Percentiles rank a stretch among this genome's conserved stretches.
These are phyloP conservation scores for Carcharodon carcharias DNA, from an alignment of 2,797 vertebrate genomes.

Conservation along the genomic window DNA sequence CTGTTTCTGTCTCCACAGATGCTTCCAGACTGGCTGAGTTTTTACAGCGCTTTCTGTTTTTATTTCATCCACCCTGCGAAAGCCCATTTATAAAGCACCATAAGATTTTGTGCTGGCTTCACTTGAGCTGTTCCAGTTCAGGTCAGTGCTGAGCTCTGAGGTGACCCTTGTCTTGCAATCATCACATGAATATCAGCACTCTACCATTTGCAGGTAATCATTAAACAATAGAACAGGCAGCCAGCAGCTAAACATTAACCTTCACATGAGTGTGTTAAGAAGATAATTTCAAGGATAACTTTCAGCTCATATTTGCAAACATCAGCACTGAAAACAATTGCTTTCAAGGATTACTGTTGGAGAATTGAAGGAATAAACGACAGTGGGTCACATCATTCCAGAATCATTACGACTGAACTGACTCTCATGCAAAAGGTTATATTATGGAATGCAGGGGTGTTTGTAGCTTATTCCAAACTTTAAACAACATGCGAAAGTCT, in stretches of 20 bases:
- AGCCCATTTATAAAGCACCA: background rate
- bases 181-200: conserved; percentile 2
- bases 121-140: background rate
- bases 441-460: background rate
- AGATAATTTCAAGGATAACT: conserved; percentile 7
- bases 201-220: background rate
- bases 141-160: background rate
- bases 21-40: no score
- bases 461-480: background rate
- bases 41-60: no score
- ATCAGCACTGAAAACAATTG: conserved; percentile 3
- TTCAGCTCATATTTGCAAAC: conserved; percentile 25
- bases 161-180: background rate
- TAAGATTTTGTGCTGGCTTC: background rate
- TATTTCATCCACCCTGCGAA: background rate
- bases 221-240: background rate
- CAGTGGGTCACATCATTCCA: background rate
- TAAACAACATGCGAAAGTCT: background rate
- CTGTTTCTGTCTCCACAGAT: no score
- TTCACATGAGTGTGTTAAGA: background rate
- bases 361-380: background rate
- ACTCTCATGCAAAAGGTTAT: background rate
- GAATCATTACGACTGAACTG: background rate
- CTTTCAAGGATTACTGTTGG: background rate
- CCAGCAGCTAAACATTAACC: background rate